Base-by-base conservation (phyloP, 2,888 invertebrate species). In the Sisyra nigra region DNA sequence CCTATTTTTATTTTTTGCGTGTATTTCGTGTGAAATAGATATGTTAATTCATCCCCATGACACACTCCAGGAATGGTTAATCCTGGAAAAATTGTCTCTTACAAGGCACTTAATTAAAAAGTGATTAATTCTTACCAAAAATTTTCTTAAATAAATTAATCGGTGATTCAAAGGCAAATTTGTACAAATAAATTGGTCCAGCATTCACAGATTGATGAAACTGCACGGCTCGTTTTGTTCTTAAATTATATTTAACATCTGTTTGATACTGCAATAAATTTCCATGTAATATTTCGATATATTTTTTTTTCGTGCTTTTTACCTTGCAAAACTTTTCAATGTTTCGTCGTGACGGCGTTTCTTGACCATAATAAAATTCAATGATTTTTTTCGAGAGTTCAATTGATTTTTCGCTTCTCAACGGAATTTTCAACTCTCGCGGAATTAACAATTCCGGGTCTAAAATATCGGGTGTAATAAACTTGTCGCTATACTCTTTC, bases 31-130 rank as follows among this genome's bases (percentile, higher is more conserved):
- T 52, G 52, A 44, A 58, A 60, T 3, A 59, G 41, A 42, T 59
- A 58, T 8, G 53, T 53, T 7, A 59, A 18, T 42, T 60, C 60
- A 34, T 60, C 59, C 1, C 53, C 59, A 46, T 60, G 60, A 7
- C 52, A 52, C 4, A 53, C 57, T 13, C 58, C 59, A 40, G 45
- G 38, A 13, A 38, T 17, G 3, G 10, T 40, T 40, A 31, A 14
- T n/a, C 30, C 15, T 40, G 3, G 10, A 19, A 38, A n/a, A 10
- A n/a, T 19, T 38, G n/a, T 38, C 3, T 14, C 2, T 34, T 14
- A 34, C 11, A n/a, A 34, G 13, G 8, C 34, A 3, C 11, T 3
- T 34, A n/a, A 8, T n/a, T 8, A 19, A 4, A 40, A 8, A 40
- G 3, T 3, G 15, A 5, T 40, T 30, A 11, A 18, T 33, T 13